phyloP scores from a whole-genome alignment of 2,113 vertebrate genomes.

The Pristiophorus japonicus region DNA sequence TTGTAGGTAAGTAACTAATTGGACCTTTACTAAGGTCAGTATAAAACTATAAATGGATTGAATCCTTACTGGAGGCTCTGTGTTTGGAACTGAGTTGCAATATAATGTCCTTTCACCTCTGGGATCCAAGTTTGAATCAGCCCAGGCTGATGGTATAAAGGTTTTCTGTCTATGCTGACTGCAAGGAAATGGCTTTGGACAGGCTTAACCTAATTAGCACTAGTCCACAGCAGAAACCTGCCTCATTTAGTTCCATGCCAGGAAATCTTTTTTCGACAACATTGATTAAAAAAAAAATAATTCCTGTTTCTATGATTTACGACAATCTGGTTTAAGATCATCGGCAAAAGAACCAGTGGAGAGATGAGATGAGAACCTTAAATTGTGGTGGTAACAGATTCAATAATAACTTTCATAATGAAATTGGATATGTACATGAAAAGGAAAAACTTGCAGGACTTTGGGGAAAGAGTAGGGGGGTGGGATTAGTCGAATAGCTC shows the following conservation, averaged over 20 bases:
- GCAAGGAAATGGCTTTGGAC: neutral
- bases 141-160: neutral
- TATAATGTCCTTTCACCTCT: neutral
- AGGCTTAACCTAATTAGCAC: neutral
- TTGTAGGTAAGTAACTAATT: neutral
- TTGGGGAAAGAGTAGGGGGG: neutral
- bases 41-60: neutral
- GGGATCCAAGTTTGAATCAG: neutral
- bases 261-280: neutral
- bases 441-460: neutral
- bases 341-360: neutral
- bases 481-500: neutral
- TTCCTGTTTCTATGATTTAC: conserved; percentile 1
- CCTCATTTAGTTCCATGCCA: neutral
- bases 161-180: neutral
- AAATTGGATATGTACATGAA: neutral
- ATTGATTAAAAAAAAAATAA: neutral
- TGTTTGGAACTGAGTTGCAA: neutral
- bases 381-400: neutral
- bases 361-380: neutral
- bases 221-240: conserved; percentile 6
- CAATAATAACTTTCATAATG: neutral
- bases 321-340: conserved; percentile 16
- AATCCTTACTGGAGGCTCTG: neutral
- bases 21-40: neutral